These are phyloP conservation scores for Tetramorium alpestre DNA, from an alignment of 1,140 invertebrate genomes.

Conservation along the genomic window DNA sequence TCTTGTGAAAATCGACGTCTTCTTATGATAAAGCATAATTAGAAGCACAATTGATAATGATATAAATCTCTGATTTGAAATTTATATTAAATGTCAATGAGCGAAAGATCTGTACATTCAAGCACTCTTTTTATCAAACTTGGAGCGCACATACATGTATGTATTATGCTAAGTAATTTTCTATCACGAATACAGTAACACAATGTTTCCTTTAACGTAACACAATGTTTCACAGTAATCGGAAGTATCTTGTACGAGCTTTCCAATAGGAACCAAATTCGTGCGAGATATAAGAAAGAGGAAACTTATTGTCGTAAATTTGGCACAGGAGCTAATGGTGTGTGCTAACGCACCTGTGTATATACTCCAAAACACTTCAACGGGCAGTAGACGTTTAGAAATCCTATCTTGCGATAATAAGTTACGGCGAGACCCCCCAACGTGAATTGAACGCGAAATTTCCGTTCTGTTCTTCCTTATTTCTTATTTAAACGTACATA, in stretches of 20 bases:
- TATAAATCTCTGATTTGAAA: not conserved
- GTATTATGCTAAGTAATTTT: slow-evolving; percentile 24
- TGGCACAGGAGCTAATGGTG: slow-evolving; percentile 74
- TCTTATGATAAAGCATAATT: not conserved
- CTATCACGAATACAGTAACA: not conserved
- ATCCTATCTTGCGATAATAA: slow-evolving; percentile 23
- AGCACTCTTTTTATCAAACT: slow-evolving; percentile 80
- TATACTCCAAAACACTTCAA: slow-evolving; percentile 9
- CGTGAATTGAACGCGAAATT: not conserved
- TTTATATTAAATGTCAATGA: slow-evolving; percentile 19
- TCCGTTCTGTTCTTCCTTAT: not conserved
- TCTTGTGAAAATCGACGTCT: not conserved
- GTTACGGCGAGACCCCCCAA: not conserved
- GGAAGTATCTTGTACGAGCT: slow-evolving; percentile 12
- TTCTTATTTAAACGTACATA: slow-evolving; percentile 5
- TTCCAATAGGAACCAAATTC: slow-evolving; percentile 41
- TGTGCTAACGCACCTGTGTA: slow-evolving; percentile 44
- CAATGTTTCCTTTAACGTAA: not conserved
- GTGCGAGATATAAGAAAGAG: slow-evolving; percentile 41
- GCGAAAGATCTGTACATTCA: slow-evolving; percentile 70
- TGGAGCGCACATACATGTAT: slow-evolving; percentile 69
- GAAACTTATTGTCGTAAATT: slow-evolving; percentile 79
- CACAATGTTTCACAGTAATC: not conserved
- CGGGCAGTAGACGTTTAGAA: slow-evolving; percentile 42
- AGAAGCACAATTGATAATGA: not conserved